Evolutionary conservation across 2,797 vertebrate genomes (phyloP), one percentile per base, ranked within the genome.

Genomic region (Agapornis canus): DNA sequence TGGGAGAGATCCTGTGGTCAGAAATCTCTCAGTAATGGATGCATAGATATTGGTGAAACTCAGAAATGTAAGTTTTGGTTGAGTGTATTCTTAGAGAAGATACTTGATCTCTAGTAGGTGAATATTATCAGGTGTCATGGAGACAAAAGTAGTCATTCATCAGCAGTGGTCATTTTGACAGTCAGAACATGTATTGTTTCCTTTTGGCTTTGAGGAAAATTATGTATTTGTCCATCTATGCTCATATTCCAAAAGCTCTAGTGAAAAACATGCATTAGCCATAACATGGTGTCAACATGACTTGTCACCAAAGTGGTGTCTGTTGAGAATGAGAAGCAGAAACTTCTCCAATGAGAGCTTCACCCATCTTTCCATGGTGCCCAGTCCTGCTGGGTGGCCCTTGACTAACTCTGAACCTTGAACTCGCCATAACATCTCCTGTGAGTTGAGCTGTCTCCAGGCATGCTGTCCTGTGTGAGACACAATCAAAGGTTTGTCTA

Each of bases 221-320:
- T 4, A 2, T 5, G 6, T 91, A 25, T 86, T 89, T 93, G 49
- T 90, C 65, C 89, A 95, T 92, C 85, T 93, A 0, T 40, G 80
- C 32, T 61, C 87, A 94, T 40, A 42, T 70, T 69, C 39, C 68
- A 76, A 68, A 79, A 88, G 84, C 45, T 82, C 32, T 37, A 40
- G 17, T 94, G 32, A 40, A 90, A 64, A 86, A 49, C 80, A 86
- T 76, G 19, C 94, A 95, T 95, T 80, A 83, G 52, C 82, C 91
- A 89, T 96, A 79, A 90, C 91, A 86, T 7, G 1, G 56, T 79
- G 51, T 51, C 92, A 77, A 17, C 80, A 54, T 82, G 75, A 80
- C 54, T 63, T 72, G 45, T 86, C 77, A 79, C 29, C 11, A 37
- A 68, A 32, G 40, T 5, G 21, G 2, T 86, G 26, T 48, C 84